These are phyloP conservation scores for Drosophila cardini DNA, from an alignment of 1,140 invertebrate species.

Conservation along the genomic window DNA sequence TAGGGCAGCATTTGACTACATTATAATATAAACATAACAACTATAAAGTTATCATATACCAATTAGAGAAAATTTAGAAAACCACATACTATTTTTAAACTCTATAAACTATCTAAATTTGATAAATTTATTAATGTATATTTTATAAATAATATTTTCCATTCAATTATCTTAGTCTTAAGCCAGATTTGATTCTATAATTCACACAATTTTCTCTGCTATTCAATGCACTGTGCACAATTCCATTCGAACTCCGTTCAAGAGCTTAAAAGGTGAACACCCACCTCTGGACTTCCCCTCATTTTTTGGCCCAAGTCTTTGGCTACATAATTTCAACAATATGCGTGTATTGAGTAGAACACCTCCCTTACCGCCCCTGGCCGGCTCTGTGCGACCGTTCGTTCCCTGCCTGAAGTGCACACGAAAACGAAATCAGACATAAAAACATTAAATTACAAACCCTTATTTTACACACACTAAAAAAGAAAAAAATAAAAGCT, in stretches of 20 bases:
- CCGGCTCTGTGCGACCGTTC: slow-evolving; percentile 18
- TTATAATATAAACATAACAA: no score
- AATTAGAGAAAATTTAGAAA: no score
- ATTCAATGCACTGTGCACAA: slow-evolving; percentile 42
- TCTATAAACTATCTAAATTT: no score
- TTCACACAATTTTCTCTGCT: neutral
- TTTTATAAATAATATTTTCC: no score
- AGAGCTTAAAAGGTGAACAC: slow-evolving; percentile 73
- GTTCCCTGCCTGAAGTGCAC: slow-evolving; percentile 38
- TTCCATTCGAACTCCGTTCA: slow-evolving; percentile 35
- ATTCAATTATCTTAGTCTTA: no score
- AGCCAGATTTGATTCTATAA: neutral
- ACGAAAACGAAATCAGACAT: slow-evolving; percentile 84
- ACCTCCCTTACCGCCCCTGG: slow-evolving; percentile 15
- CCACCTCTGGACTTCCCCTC: slow-evolving; percentile 23
- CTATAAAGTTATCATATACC: no score
- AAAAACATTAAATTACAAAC: slow-evolving; percentile 84
- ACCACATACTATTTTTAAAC: no score
- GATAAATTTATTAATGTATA: no score
- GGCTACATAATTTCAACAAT: slow-evolving; percentile 84
- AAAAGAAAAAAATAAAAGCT: slow-evolving; percentile 47
- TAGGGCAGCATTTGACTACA: no score
- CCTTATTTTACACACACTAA: slow-evolving; percentile 79
- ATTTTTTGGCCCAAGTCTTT: slow-evolving; percentile 31
- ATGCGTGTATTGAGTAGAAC: slow-evolving; percentile 68